Base-by-base conservation (phyloP, 2,113 vertebrate genomes). In the Gymnogyps californianus region DNA sequence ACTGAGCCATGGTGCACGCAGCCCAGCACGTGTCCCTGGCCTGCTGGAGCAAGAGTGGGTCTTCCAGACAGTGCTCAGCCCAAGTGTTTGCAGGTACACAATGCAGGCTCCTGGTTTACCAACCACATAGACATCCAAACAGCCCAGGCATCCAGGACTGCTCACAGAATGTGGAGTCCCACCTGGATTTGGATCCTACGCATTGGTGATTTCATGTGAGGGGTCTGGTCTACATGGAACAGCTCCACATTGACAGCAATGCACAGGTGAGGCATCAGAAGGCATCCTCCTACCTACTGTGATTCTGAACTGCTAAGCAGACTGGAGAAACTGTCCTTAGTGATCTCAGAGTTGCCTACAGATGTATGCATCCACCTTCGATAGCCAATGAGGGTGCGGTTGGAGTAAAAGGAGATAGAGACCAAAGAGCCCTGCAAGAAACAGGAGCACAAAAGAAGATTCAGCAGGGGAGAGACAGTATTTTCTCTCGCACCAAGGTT, bases 1-100 rank as follows among this genome's bases (percentile, higher is more conserved):
- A 25, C 4, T 3, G 2, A 79, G n/a, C 31, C 0, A 0, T 34
- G 62, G 29, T 44, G 7, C 42, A 36, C 20, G 52, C 36, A 52
- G 51, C 24, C 20, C 51, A 52, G 40, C 42, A 38, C 6, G 2
- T 8, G 11, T 10, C 19, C 77, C 69, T 61, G n/a, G 26, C 36
- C 72, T 51, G 21, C 28, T 38, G 58, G 14, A n/a, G 20, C 29
- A 19, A 40, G 22, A 1, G 0, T 32, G 36, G 7, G 17, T 62
- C 34, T 52, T 42, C 49, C 36, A 74, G 34, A 14, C 31, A 31
- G 57, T 2, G 3, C 46, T 59, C 49, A 36, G 52, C 54, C 49
- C 3, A 1, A 71, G 19, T 2, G 4, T 44, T n/a, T 26, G 40
- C 75, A 82, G 18, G 9, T 34, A 44, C 42, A 40, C 55, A 36